phyloP scores from a whole-genome alignment of 2,797 vertebrate species.

The Leptodactylus fallax region DNA sequence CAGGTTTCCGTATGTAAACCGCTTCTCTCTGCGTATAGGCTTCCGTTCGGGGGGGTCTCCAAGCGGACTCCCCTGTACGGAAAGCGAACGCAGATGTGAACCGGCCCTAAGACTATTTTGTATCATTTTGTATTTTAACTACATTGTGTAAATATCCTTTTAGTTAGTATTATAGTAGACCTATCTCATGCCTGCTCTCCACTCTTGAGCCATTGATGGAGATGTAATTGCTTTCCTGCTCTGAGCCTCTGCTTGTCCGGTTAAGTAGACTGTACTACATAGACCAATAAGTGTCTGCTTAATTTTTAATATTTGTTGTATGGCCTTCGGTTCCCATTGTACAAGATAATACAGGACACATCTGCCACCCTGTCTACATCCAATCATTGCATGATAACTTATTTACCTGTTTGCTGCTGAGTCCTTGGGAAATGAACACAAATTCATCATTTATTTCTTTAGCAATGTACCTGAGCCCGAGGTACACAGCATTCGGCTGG shows the following conservation, averaged over 20 bases:
- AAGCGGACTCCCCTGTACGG: too few species aligned
- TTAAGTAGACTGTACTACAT: not conserved
- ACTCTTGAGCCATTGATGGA: not conserved
- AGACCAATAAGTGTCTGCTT: not conserved
- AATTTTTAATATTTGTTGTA: not conserved
- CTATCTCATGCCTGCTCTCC: not conserved
- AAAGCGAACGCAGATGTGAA: too few species aligned
- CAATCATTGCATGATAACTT: not conserved
- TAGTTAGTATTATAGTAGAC: not conserved
- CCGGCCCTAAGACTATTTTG: too few species aligned
- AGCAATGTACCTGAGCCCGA: not conserved
- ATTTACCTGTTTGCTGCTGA: not conserved
- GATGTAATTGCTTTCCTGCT: not conserved
- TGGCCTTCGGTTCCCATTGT: not conserved
- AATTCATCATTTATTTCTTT: not conserved
- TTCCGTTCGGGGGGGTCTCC: too few species aligned
- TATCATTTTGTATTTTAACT: not conserved
- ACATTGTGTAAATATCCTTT: too few species aligned
- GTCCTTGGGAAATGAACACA: not conserved
- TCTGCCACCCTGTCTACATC: not conserved
- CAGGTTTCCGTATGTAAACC: too few species aligned
- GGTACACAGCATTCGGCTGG: conserved; percentile 18
- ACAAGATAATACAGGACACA: not conserved
- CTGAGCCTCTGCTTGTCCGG: not conserved
- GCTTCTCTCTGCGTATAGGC: too few species aligned